Conservation (phyloP, 2,113 vertebrate genomes). For the Perca schrenkii region DNA sequence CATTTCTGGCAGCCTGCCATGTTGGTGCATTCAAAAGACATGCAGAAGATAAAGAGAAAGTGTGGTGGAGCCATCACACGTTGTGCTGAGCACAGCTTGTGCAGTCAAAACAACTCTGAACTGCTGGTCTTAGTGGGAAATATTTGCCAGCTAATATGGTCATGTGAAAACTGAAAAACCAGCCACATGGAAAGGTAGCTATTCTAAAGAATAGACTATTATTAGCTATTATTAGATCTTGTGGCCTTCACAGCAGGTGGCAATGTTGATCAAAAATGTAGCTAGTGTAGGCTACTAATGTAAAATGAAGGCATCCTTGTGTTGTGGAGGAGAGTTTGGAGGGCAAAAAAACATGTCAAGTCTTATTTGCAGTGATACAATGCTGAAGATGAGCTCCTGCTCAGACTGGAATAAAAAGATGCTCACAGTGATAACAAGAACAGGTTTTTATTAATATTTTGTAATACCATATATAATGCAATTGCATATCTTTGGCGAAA, state of each 20-base stretch:
- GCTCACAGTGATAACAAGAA: conserved; percentile 86
- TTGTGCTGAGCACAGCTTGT: conserved; percentile 53
- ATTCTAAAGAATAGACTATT: conserved; percentile 25
- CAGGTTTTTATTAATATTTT: conserved; percentile 94
- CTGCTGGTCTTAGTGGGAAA: conserved; percentile 65
- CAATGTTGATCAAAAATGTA: conserved; percentile 55
- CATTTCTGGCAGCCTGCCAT: conserved; percentile 60
- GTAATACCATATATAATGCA: conserved; percentile 99
- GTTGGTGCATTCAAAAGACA: conserved; percentile 43
- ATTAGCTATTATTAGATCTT: conserved; percentile 10
- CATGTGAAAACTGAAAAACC: conserved; percentile 56
- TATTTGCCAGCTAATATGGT: conserved; percentile 49
- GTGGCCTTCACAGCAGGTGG: conserved; percentile 67
- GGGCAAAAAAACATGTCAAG: neutral
- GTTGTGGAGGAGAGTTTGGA: conserved; percentile 11
- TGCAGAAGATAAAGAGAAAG: conserved; percentile 34
- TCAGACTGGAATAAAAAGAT: conserved; percentile 32
- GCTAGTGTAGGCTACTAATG: conserved; percentile 6
- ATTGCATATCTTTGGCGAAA: conserved; percentile 99
- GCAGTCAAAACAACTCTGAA: conserved; percentile 66
- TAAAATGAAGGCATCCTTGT: conserved; percentile 21
- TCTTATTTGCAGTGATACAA: conserved; percentile 10
- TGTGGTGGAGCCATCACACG: conserved; percentile 45
- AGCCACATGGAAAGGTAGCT: conserved; percentile 23
- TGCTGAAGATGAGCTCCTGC: neutral